Conservation (phyloP, 1,140 invertebrate genomes). For the Macrotrachela quadricornifera region DNA sequence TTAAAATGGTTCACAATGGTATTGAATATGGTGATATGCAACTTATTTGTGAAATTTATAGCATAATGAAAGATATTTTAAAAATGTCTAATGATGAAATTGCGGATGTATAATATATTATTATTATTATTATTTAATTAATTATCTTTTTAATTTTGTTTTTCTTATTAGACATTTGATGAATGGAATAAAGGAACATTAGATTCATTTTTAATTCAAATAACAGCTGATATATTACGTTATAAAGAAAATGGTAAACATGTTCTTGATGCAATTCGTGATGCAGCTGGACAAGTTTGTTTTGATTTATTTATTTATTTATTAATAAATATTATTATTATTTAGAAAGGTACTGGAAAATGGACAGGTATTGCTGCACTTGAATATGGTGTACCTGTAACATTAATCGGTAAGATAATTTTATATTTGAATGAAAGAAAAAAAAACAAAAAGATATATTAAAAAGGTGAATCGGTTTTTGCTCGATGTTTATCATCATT, state of each 20-base stretch:
- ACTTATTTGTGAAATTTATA: constrained; percentile 89
- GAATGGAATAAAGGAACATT: constrained; percentile 89
- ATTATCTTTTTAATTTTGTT: no score
- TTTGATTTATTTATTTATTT: background rate
- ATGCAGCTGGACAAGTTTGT: constrained; percentile 65
- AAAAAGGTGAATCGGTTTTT: constrained; percentile 68
- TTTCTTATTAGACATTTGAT: constrained; percentile 53
- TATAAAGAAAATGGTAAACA: constrained; percentile 60
- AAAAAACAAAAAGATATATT: no score
- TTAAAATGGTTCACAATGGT: constrained; percentile 67
- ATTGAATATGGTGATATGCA: constrained; percentile 92
- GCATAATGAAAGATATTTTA: constrained; percentile 63
- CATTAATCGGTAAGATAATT: constrained; percentile 44
- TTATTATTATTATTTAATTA: no score
- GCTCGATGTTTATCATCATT: constrained; percentile 75
- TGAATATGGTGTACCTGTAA: constrained; percentile 87
- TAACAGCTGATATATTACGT: constrained; percentile 81
- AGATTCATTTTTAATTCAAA: constrained; percentile 94
- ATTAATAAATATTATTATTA: constrained; percentile 2
- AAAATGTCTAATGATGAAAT: constrained; percentile 59
- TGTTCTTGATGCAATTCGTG: constrained; percentile 72
- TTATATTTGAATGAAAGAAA: no score
- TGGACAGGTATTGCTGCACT: constrained; percentile 92
- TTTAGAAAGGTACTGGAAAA: constrained; percentile 80
- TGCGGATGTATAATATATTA: constrained; percentile 31